Conservation (phyloP, 2,888 invertebrate species). For the Poecilus cupreus region DNA sequence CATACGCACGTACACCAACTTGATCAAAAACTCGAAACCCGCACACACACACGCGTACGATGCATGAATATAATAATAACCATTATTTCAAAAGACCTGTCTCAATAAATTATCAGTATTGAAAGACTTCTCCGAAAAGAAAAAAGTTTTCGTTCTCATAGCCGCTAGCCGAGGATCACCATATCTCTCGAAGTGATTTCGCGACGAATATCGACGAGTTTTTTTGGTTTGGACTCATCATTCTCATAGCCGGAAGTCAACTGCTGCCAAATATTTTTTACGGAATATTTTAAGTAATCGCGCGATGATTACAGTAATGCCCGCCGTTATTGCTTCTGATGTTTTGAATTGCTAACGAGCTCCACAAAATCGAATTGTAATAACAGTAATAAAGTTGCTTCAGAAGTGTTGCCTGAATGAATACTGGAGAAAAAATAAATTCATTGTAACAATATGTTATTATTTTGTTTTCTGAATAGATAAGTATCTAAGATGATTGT, state of each 20-base stretch:
- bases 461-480: slow-evolving; percentile 42
- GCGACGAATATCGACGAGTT: neutral
- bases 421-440: slow-evolving; percentile 16
- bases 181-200: neutral
- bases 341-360: slow-evolving; percentile 38
- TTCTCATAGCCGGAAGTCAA: slow-evolving; percentile 48
- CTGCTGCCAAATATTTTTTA: slow-evolving; percentile 23
- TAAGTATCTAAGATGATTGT: slow-evolving; percentile 41
- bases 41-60: slow-evolving; percentile 46
- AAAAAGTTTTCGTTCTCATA: slow-evolving; percentile 32
- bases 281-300: slow-evolving; percentile 33
- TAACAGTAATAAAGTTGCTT: slow-evolving; percentile 41
- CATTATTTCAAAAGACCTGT: slow-evolving; percentile 59
- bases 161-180: slow-evolving; percentile 13
- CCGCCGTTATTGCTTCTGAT: slow-evolving; percentile 29
- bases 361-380: slow-evolving; percentile 35
- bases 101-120: slow-evolving; percentile 58
- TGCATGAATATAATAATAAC: slow-evolving; percentile 54
- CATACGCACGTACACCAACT: slow-evolving; percentile 46
- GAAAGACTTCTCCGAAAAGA: slow-evolving; percentile 45
- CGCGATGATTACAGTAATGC: slow-evolving; percentile 38
- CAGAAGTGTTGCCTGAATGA: slow-evolving; percentile 16
- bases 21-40: slow-evolving; percentile 42
- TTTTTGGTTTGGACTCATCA: neutral
- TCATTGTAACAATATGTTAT: slow-evolving; percentile 40